These are phyloP conservation scores for Yponomeuta sedellus DNA, from an alignment of 2,888 invertebrate genomes.

Conservation along the genomic window DNA sequence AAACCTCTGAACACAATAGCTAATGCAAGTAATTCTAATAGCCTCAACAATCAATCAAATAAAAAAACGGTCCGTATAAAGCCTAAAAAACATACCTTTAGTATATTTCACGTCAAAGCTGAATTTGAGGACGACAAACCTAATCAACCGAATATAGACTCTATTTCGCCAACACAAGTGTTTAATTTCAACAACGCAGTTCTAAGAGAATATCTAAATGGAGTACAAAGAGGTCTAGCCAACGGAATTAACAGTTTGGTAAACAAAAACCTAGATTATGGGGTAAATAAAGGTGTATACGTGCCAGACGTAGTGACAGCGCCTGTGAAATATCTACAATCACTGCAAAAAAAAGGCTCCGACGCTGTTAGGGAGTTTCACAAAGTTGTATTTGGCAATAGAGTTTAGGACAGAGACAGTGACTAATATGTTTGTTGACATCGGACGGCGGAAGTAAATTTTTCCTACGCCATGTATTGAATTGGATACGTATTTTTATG, in stretches of 20 bases:
- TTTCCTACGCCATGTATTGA: no score
- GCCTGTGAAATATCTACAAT: constrained; percentile 26
- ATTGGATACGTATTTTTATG: no score
- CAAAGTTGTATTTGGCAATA: constrained; percentile 13
- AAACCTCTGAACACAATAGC: constrained; percentile 35
- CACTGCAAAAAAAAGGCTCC: constrained; percentile 24
- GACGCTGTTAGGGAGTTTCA: constrained; percentile 23
- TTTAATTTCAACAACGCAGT: neutral
- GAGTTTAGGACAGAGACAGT: neutral
- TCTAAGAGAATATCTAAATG: constrained; percentile 32
- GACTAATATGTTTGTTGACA: no score
- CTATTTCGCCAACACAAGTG: neutral
- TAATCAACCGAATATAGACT: constrained; percentile 14
- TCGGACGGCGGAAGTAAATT: no score
- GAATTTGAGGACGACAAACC: constrained; percentile 31
- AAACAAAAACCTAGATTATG: constrained; percentile 20
- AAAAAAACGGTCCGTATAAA: constrained; percentile 8
- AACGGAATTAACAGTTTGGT: constrained; percentile 37
- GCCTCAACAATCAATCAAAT: constrained; percentile 16
- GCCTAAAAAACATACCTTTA: constrained; percentile 27
- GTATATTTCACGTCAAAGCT: constrained; percentile 35
- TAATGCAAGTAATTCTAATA: constrained; percentile 22
- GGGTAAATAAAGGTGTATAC: constrained; percentile 22
- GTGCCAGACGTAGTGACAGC: constrained; percentile 22
- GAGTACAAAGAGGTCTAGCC: constrained; percentile 34